Evolutionary conservation across 2,797 vertebrate species (phyloP).

Genomic region (Peromyscus attwateri): DNA sequence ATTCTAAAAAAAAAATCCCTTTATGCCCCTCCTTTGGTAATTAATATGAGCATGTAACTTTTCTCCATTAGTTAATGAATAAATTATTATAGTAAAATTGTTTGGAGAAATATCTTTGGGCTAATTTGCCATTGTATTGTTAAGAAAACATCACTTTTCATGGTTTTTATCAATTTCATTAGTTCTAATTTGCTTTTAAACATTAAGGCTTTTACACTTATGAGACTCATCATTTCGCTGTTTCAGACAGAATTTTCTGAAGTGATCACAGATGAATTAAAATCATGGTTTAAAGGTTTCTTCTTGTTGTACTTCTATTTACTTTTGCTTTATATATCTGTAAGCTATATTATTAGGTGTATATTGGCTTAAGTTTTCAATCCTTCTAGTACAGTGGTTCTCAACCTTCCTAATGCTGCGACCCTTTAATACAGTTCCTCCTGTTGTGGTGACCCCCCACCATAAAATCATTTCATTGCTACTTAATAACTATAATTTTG

Average conservation of each 20-base stretch:
- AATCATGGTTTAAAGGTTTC: neutral
- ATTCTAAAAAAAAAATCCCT: slow-evolving; percentile 27
- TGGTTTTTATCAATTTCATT: neutral
- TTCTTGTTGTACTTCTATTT: slow-evolving; percentile 1
- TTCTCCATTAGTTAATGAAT: neutral
- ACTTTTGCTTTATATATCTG: slow-evolving; percentile 8
- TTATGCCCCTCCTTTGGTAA: neutral
- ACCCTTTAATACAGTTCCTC: neutral
- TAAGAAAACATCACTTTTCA: neutral
- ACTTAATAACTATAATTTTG: neutral
- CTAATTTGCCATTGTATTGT: slow-evolving; percentile 9
- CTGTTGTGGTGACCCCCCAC: too few species aligned
- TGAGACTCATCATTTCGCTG: neutral
- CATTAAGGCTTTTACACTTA: slow-evolving; percentile 26
- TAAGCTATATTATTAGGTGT: neutral
- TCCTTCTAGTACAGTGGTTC: neutral
- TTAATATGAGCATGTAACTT: neutral
- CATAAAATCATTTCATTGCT: neutral
- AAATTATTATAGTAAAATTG: neutral
- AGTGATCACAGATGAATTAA: neutral
- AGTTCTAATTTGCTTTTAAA: slow-evolving; percentile 22
- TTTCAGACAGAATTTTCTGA: slow-evolving; percentile 51
- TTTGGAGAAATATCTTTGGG: slow-evolving; percentile 22
- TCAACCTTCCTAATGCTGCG: neutral
- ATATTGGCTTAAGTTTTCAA: slow-evolving; percentile 1